phyloP scores from a whole-genome alignment of 2,797 vertebrate genomes.

The Propithecus perrieri region DNA sequence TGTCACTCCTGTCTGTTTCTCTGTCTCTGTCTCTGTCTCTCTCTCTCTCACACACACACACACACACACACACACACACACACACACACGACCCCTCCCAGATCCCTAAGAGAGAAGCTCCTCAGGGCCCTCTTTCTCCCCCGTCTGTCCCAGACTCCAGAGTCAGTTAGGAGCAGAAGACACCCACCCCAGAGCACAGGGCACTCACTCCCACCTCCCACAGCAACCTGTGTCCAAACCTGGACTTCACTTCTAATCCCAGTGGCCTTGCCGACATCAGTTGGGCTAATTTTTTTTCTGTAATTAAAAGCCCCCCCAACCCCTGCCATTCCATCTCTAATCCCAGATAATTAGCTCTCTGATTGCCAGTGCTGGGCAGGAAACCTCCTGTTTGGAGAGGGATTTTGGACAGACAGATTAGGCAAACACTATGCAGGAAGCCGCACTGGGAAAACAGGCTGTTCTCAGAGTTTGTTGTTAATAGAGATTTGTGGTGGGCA shows the following conservation, averaged over 20 bases:
- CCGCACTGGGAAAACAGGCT: conserved; percentile 58
- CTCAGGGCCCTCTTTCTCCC: not conserved
- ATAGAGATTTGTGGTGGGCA: conserved; percentile 55
- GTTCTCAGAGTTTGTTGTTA: conserved; percentile 64
- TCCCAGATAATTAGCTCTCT: conserved; percentile 88
- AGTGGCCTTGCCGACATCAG: conserved; percentile 81
- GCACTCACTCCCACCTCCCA: not conserved
- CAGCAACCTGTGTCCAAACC: conserved; percentile 75
- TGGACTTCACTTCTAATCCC: conserved; percentile 78
- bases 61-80: not conserved
- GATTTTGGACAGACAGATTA: conserved; percentile 82
- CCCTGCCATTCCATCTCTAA: conserved; percentile 80
- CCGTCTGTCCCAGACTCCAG: not conserved
- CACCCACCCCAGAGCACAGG: not conserved
- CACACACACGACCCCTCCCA: not conserved
- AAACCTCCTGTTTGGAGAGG: conserved; percentile 85
- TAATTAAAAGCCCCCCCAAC: conserved; percentile 84
- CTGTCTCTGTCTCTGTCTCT: not conserved
- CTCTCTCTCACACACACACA: not conserved
- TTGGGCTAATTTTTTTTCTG: conserved; percentile 83
- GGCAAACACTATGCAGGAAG: conserved; percentile 82
- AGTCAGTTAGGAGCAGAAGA: not conserved
- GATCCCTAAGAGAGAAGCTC: not conserved
- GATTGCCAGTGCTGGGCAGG: conserved; percentile 84
- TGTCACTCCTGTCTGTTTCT: not conserved